Percentiles rank a stretch among this genome's conserved stretches.
phyloP scores from a whole-genome alignment of 1,140 invertebrate genomes.

The Bombyx mandarina region DNA sequence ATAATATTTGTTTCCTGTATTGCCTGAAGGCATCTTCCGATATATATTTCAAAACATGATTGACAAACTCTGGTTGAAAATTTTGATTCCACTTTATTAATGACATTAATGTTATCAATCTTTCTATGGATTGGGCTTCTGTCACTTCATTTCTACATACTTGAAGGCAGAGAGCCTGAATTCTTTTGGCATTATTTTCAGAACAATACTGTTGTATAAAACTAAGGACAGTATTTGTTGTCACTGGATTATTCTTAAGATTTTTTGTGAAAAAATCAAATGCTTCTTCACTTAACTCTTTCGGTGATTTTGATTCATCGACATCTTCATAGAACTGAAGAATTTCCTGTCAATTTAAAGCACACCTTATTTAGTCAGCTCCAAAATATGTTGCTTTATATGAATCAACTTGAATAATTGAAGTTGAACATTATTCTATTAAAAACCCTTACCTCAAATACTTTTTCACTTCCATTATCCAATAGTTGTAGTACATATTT shows the following conservation, averaged over 20 bases:
- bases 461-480: slow-evolving; percentile 36
- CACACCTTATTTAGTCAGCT: background rate
- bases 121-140: slow-evolving; percentile 39
- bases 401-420: no score
- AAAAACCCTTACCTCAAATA: slow-evolving; percentile 38
- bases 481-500: slow-evolving; percentile 48
- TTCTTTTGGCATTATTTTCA: slow-evolving; percentile 27
- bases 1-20: slow-evolving; percentile 53
- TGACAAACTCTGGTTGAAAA: slow-evolving; percentile 32
- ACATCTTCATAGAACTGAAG: slow-evolving; percentile 33
- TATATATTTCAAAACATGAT: slow-evolving; percentile 40
- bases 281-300: slow-evolving; percentile 30
- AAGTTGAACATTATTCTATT: background rate
- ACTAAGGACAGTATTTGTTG: slow-evolving; percentile 37
- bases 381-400: no score
- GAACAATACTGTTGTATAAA: slow-evolving; percentile 32
- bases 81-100: slow-evolving; percentile 43
- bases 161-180: slow-evolving; percentile 44
- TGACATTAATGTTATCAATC: slow-evolving; percentile 44
- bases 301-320: slow-evolving; percentile 33
- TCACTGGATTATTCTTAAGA: slow-evolving; percentile 53
- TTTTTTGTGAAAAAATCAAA: slow-evolving; percentile 43
- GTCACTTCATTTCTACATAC: slow-evolving; percentile 39
- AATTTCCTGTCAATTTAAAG: slow-evolving; percentile 36
- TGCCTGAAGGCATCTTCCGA: slow-evolving; percentile 44